These are phyloP conservation scores for Chrysochloris asiatica DNA, from an alignment of 2,113 vertebrate genomes.

Conservation along the genomic window DNA sequence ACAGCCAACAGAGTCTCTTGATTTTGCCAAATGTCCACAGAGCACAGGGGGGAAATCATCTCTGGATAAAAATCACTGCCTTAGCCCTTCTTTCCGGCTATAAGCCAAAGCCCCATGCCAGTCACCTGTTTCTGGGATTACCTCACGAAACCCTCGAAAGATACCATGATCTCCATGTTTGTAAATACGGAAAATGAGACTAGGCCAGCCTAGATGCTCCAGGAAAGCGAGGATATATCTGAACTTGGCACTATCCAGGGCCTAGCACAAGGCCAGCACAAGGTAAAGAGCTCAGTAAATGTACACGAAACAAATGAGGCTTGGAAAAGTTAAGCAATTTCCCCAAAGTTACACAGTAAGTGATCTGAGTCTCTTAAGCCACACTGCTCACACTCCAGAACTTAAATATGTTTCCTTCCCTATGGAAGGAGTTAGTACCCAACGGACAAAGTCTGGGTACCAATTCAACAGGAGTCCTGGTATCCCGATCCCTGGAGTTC, in stretches of 20 bases:
- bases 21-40: not conserved
- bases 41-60: not conserved
- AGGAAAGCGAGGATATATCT: not conserved
- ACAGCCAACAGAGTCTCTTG: constrained; percentile 42
- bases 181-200: constrained; percentile 8
- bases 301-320: not conserved
- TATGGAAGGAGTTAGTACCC: not conserved
- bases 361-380: not conserved
- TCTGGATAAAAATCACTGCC: not conserved
- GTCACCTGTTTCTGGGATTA: not conserved
- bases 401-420: not conserved
- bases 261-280: constrained; percentile 17
- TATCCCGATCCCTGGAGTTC: not conserved
- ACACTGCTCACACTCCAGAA: not conserved
- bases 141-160: not conserved
- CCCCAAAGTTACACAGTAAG: not conserved
- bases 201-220: not conserved
- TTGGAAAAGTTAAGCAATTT: not conserved
- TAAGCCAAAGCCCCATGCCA: not conserved
- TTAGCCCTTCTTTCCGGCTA: not conserved
- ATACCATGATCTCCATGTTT: not conserved
- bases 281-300: constrained; percentile 42
- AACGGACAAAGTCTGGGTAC: constrained; percentile 7
- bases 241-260: not conserved
- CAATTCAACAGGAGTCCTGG: not conserved